These are phyloP conservation scores for Azemiops feae DNA, from an alignment of 2,113 vertebrate species.

Conservation along the genomic window DNA sequence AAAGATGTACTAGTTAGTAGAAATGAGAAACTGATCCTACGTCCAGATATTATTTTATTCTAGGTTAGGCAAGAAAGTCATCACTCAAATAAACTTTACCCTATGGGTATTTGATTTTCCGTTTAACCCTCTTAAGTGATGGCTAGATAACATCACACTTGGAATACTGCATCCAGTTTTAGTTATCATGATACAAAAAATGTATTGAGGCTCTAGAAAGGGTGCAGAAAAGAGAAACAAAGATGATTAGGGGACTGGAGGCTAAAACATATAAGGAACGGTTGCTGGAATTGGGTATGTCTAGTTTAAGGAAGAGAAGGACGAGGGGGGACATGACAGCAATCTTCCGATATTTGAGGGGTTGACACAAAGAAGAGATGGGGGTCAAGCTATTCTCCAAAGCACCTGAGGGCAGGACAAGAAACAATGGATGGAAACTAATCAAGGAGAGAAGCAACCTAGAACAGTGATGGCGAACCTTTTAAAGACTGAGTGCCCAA, in stretches of 20 bases:
- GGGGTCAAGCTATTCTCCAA: too few species aligned
- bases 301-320: too few species aligned
- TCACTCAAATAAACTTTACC: background rate
- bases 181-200: background rate
- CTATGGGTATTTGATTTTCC: background rate
- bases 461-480: too few species aligned
- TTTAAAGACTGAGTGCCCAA: too few species aligned
- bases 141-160: background rate
- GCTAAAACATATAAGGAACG: too few species aligned
- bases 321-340: too few species aligned
- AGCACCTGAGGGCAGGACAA: too few species aligned
- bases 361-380: too few species aligned
- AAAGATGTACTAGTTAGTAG: background rate
- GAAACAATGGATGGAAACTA: too few species aligned
- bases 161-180: background rate
- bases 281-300: too few species aligned
- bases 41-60: background rate
- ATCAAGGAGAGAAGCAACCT: too few species aligned
- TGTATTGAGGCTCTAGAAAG: background rate
- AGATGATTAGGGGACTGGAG: background rate
- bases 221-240: background rate
- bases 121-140: background rate
- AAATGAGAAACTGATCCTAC: background rate
- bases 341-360: too few species aligned
- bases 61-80: background rate